These are phyloP conservation scores for Daboia siamensis DNA, from an alignment of 2,113 vertebrate species.

Conservation along the genomic window DNA sequence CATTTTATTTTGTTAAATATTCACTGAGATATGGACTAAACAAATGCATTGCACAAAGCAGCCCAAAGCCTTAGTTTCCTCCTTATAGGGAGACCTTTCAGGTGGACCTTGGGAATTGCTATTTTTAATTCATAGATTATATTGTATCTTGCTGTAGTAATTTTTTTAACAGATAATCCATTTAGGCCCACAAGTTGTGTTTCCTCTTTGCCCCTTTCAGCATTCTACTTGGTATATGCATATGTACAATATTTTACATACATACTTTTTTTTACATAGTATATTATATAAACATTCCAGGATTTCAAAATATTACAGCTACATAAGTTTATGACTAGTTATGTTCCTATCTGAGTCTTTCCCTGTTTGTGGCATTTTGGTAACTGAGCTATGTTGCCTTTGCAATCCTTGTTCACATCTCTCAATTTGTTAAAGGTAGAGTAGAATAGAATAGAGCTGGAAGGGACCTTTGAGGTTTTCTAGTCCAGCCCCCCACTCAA, in stretches of 20 bases:
- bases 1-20: background rate
- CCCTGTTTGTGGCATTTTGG: background rate
- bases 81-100: background rate
- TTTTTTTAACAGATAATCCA: background rate
- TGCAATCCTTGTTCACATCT: background rate
- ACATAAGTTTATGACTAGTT: background rate
- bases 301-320: background rate
- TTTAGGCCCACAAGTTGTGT: background rate
- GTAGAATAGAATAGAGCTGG: too few relatives aligned
- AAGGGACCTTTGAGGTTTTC: too few relatives aligned
- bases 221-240: background rate
- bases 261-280: background rate
- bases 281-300: background rate
- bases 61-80: background rate
- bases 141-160: background rate
- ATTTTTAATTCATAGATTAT: background rate
- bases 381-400: too few relatives aligned
- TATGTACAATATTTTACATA: background rate
- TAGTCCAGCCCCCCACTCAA: too few relatives aligned
- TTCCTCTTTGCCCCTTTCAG: background rate
- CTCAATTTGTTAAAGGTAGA: background rate
- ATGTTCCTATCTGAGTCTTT: background rate
- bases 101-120: background rate
- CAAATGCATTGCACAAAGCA: background rate
- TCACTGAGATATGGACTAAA: background rate